Evolutionary conservation across 2,113 vertebrate genomes (phyloP).

Genomic region (Spilogale gracilis): DNA sequence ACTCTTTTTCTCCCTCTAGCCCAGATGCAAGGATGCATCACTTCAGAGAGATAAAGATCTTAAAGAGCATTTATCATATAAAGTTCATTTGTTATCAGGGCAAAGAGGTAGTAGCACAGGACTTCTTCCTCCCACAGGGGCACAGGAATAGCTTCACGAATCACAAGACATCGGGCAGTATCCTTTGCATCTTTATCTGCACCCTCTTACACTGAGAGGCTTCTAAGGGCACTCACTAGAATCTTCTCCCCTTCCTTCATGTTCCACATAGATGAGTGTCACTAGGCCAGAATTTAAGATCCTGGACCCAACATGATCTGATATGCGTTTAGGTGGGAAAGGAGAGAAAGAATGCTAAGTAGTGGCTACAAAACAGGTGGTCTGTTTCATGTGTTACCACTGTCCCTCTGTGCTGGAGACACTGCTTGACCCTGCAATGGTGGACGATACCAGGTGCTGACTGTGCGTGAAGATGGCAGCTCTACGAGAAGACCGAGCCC

Average conservation of each 20-base stretch:
- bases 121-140: neutral
- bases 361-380: neutral
- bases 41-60: neutral
- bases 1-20: no score
- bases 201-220: neutral
- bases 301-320: neutral
- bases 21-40: neutral
- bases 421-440: neutral
- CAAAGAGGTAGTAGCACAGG: neutral
- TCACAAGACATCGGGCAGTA: neutral
- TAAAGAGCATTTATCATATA: neutral
- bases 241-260: no score
- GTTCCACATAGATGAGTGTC: neutral
- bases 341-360: neutral
- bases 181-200: neutral
- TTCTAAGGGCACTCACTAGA: accelerated
- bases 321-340: neutral
- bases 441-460: accelerated
- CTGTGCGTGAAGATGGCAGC: accelerated
- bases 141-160: no score
- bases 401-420: neutral
- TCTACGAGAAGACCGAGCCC: accelerated
- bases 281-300: neutral
- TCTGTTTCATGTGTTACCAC: neutral
- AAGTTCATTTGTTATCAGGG: neutral